Conservation (phyloP, 1,140 invertebrate species). For the Neodiprion lecontei region DNA sequence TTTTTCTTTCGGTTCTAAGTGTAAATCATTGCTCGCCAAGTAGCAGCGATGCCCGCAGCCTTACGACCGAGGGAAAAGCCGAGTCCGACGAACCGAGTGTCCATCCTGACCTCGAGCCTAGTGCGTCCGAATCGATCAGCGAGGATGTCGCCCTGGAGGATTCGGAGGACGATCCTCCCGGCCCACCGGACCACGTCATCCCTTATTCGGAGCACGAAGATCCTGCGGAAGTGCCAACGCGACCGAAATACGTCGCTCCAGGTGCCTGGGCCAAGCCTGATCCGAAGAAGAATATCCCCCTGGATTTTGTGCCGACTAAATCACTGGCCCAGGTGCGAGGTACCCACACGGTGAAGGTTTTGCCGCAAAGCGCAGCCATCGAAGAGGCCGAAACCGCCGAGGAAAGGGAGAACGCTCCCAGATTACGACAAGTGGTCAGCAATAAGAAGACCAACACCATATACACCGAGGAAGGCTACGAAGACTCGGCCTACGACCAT, state of each 20-base stretch:
- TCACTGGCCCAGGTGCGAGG: constrained; percentile 73
- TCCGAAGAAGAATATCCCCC: constrained; percentile 46
- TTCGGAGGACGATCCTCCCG: constrained; percentile 28
- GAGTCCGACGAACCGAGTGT: background rate
- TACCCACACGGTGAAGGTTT: constrained; percentile 66
- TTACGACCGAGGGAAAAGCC: background rate
- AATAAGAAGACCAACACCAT: constrained; percentile 76
- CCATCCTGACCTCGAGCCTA: background rate
- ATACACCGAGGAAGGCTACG: constrained; percentile 81
- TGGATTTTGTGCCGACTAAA: constrained; percentile 71
- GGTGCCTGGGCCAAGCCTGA: constrained; percentile 60
- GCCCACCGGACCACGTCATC: constrained; percentile 42
- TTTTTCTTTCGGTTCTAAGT: background rate
- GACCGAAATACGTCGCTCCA: constrained; percentile 60
- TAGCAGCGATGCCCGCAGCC: background rate
- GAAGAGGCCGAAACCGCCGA: constrained; percentile 65
- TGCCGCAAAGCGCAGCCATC: constrained; percentile 66
- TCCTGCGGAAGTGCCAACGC: constrained; percentile 55
- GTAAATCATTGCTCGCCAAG: constrained; percentile 2
- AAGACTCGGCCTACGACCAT: constrained; percentile 80
- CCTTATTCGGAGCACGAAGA: constrained; percentile 58
- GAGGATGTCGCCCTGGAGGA: constrained; percentile 11
- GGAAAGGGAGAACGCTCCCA: constrained; percentile 66
- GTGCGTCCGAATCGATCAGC: background rate
- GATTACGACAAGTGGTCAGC: constrained; percentile 71